phyloP scores from a whole-genome alignment of 2,888 invertebrate species.

The Scaptomyza tumidula region DNA sequence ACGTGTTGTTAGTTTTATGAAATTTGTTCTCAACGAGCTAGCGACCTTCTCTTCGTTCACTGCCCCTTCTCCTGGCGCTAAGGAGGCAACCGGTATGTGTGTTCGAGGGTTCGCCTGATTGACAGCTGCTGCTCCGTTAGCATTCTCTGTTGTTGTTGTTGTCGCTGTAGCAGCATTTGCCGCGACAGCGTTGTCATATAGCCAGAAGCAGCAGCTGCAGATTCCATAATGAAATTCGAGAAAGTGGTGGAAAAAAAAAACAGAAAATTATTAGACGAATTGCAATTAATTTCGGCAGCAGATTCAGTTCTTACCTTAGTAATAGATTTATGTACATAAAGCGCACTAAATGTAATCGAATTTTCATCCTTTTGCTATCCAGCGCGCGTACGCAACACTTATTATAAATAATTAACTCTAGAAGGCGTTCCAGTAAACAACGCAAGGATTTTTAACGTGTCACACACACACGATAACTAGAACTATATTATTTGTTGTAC shows the following conservation, averaged over 20 bases:
- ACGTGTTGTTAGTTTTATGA: conserved; percentile 27
- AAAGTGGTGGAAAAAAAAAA: conserved; percentile 3
- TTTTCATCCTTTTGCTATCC: conserved; percentile 55
- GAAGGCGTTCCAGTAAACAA: conserved; percentile 15
- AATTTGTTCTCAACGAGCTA: conserved; percentile 26
- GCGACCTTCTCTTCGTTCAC: conserved; percentile 14
- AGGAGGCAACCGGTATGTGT: neutral
- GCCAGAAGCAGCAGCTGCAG: conserved; percentile 72
- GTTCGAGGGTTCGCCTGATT: conserved; percentile 9
- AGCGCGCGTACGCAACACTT: conserved; percentile 17
- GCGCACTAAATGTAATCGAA: conserved; percentile 67
- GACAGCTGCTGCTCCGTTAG: conserved; percentile 14
- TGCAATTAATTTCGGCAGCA: neutral
- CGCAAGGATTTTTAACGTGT: conserved; percentile 18
- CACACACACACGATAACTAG: conserved; percentile 16
- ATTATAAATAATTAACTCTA: conserved; percentile 13
- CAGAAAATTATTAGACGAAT: conserved; percentile 6
- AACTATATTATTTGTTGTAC: conserved; percentile 15
- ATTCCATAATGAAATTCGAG: conserved; percentile 9
- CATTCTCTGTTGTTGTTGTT: conserved; percentile 7
- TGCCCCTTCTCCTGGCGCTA: conserved; percentile 23
- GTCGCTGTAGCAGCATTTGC: conserved; percentile 51
- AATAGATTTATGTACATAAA: conserved; percentile 74
- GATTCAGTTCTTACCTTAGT: conserved; percentile 50
- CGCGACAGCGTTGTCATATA: conserved; percentile 70